Evolutionary conservation across 2,113 vertebrate genomes (phyloP).

Genomic region (Lamprotornis superbus): DNA sequence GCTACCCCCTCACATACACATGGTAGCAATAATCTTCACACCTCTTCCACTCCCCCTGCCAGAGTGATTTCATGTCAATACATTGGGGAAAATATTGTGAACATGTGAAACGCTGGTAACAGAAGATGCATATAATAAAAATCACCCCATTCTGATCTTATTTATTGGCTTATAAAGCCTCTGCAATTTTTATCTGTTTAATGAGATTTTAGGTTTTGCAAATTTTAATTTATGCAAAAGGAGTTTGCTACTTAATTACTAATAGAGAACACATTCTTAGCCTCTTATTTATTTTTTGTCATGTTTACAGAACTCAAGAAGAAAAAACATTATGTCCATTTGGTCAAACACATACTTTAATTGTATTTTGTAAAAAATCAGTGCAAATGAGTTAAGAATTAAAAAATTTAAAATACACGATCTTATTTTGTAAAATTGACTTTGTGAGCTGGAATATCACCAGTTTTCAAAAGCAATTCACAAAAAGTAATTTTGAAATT

Average conservation of each 20-base stretch:
- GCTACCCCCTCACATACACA: neutral
- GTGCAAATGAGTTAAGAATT: neutral
- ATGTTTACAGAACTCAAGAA: neutral
- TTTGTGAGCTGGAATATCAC: neutral
- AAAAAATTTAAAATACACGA: neutral
- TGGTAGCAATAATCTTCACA: neutral
- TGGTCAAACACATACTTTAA: neutral
- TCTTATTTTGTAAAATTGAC: neutral
- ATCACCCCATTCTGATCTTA: constrained; percentile 7
- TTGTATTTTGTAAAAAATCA: neutral
- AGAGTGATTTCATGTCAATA: constrained; percentile 24
- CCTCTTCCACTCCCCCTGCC: neutral
- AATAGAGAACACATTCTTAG: constrained; percentile 44
- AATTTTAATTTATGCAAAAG: constrained; percentile 65
- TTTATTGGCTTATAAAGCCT: constrained; percentile 34
- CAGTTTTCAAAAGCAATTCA: neutral
- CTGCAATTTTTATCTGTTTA: constrained; percentile 56
- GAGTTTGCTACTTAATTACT: constrained; percentile 62
- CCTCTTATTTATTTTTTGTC: neutral
- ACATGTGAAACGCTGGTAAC: neutral
- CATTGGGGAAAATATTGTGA: constrained; percentile 28
- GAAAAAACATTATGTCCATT: neutral
- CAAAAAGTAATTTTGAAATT: neutral
- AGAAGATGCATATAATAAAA: neutral
- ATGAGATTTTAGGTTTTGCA: constrained; percentile 59